Base-by-base conservation (phyloP, 2,797 vertebrate species). In the Urophycis tenuis region DNA sequence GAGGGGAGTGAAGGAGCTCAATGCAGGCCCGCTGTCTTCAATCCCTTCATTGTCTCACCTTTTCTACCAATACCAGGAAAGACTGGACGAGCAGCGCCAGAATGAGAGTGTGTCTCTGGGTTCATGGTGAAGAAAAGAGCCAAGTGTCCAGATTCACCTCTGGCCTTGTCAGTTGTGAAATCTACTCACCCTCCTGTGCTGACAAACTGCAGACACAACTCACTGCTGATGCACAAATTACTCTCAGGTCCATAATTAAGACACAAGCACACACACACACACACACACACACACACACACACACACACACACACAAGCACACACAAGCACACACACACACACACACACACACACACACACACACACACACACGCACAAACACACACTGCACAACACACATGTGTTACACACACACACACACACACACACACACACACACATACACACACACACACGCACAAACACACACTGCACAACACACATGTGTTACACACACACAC, bases 291-390 rank as follows among this genome's bases (percentile, higher is more conserved):
- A 70, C 29, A 70, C 67, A 70, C 67, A 31, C 64, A 69, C 64
- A 69, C 64, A 69, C 64, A 69, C 64, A 69, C 29, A 31, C 60
- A 67, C 22, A 67, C 60, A 25, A 7, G 25, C 29, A 3, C 17
- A 12, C 19, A 53, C 19, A 53, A 2, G 5, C 60, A 64, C 60
- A 64, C 45, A 53, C 45, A 70, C 69, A 36, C 71, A 35, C 71
- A 72, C 71, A 33, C 32, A 72, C 71, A 35, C 71, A 71, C 29
- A 71, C 29, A 71, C 69, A 71, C 29, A 71, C 29, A 71, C 69
- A 71, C 69, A 71, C 29, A 60, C 53, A 8, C 5, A 22, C 2
- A 22, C 17, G 11, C 53, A 60, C 53, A 8, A 3, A 60, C n/a
- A n/a, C n/a, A n/a, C n/a, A n/a, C n/a, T n/a, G n/a, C n/a, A n/a